phyloP scores from a whole-genome alignment of 2,888 invertebrate genomes.

The Coremacera marginata region DNA sequence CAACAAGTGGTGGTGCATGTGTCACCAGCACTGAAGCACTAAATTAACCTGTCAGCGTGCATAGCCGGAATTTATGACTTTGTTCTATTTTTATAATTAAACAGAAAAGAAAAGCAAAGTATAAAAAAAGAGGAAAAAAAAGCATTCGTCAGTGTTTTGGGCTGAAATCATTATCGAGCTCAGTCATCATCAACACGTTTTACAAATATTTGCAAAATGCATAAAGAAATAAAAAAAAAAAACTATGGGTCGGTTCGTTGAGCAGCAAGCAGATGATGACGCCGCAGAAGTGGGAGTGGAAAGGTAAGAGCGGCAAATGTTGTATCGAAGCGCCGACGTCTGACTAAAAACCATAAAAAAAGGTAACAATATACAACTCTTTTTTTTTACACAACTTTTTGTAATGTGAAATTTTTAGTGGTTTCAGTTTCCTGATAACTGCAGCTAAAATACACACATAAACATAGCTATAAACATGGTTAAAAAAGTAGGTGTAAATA shows the following conservation, averaged over 20 bases:
- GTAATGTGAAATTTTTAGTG: no score
- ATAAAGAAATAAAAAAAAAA: background rate
- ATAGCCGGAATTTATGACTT: slow-evolving; percentile 22
- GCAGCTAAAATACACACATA: no score
- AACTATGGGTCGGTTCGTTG: background rate
- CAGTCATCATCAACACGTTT: slow-evolving; percentile 31
- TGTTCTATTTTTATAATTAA: slow-evolving; percentile 28
- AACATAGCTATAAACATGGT: background rate
- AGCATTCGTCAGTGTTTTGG: slow-evolving; percentile 14
- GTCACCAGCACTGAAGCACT: no score
- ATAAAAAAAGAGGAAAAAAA: background rate
- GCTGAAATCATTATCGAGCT: slow-evolving; percentile 13
- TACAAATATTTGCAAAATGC: slow-evolving; percentile 30
- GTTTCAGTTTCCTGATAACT: no score
- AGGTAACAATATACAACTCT: background rate
- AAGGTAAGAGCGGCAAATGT: background rate
- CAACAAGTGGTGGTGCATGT: no score
- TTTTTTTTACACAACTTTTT: background rate
- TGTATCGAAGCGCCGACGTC: background rate
- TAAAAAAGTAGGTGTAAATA: slow-evolving; percentile 1
- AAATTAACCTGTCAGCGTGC: slow-evolving; percentile 21
- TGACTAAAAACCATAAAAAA: background rate
- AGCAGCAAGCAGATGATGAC: background rate
- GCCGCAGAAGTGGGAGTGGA: background rate
- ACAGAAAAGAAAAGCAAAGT: background rate